phyloP scores from a whole-genome alignment of 2,888 invertebrate genomes.

The Anodontia alba region DNA sequence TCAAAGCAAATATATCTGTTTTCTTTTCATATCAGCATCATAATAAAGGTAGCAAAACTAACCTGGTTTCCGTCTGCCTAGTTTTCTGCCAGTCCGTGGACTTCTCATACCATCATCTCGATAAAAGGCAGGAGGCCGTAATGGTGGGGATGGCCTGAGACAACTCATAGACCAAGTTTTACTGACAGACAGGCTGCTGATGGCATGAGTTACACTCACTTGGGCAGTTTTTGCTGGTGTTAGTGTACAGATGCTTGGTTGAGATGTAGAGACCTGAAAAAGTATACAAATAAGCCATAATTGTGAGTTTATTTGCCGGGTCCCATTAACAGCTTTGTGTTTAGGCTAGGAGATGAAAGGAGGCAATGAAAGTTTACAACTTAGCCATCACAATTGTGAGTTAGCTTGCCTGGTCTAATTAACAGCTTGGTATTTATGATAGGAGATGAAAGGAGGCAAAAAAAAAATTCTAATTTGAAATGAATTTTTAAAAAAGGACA shows the following conservation, averaged over 20 bases:
- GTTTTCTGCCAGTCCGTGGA: conserved; percentile 76
- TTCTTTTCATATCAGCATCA: too few species aligned
- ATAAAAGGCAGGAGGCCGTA: conserved; percentile 89
- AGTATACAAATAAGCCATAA: too few species aligned
- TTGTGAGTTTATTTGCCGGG: background rate
- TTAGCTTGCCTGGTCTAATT: too few species aligned
- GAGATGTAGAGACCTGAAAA: conserved; percentile 79
- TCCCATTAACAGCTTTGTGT: background rate
- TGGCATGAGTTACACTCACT: conserved; percentile 76
- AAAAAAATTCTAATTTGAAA: too few species aligned
- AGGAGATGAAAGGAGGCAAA: too few species aligned
- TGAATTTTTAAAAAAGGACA: too few species aligned
- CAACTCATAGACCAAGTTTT: conserved; percentile 89
- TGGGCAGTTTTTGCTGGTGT: conserved; percentile 80
- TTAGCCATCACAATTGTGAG: too few species aligned
- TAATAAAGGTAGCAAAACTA: background rate
- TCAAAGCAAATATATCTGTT: too few species aligned
- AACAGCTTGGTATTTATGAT: too few species aligned
- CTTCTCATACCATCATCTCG: conserved; percentile 79
- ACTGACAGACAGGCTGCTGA: conserved; percentile 59
- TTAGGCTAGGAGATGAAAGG: too few species aligned
- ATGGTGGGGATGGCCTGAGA: conserved; percentile 94
- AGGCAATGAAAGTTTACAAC: too few species aligned
- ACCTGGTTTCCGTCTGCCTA: conserved; percentile 79
- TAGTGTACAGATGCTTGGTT: conserved; percentile 79